phyloP scores from a whole-genome alignment of 2,888 invertebrate species.

The Lasioglossum morio region DNA sequence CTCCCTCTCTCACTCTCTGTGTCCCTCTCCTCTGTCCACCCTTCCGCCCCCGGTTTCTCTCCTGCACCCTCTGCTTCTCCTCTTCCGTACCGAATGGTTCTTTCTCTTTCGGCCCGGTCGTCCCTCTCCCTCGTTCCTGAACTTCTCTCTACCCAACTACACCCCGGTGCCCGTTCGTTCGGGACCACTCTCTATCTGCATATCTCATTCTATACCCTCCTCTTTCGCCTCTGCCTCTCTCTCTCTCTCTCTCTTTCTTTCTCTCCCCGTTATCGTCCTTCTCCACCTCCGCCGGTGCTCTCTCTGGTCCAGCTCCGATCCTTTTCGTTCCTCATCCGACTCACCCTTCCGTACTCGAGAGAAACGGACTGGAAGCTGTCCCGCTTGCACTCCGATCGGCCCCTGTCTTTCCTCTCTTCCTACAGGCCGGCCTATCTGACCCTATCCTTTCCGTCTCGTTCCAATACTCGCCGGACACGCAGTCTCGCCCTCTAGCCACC shows the following conservation, averaged over 20 bases:
- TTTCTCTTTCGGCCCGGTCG: conserved; percentile 33
- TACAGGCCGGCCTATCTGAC: conserved; percentile 68
- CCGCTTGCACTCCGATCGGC: conserved; percentile 56
- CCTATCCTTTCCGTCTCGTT: conserved; percentile 63
- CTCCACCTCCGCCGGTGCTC: conserved; percentile 60
- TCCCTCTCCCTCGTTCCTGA: conserved; percentile 51
- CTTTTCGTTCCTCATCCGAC: conserved; percentile 69
- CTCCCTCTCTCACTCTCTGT: conserved; percentile 57
- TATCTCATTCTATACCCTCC: conserved; percentile 70
- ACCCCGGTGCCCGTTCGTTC: conserved; percentile 42
- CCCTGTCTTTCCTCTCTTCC: conserved; percentile 51
- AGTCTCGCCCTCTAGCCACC: conserved; percentile 18
- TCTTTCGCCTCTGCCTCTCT: conserved; percentile 45
- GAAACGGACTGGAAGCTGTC: conserved; percentile 73
- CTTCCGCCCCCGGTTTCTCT: conserved; percentile 66
- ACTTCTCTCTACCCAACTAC: conserved; percentile 45
- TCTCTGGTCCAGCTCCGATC: conserved; percentile 60
- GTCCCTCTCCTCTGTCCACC: conserved; percentile 58
- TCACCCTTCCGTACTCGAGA: conserved; percentile 68
- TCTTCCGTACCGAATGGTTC: conserved; percentile 53
- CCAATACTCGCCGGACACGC: conserved; percentile 57
- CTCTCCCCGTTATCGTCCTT: conserved; percentile 66
- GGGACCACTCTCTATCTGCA: conserved; percentile 70
- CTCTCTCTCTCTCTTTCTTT: conserved; percentile 62
- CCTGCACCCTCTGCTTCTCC: conserved; percentile 63